Evolutionary conservation across 2,888 invertebrate species (phyloP), one percentile per base, ranked within the genome.

Genomic region (Dolomedes plantarius): DNA sequence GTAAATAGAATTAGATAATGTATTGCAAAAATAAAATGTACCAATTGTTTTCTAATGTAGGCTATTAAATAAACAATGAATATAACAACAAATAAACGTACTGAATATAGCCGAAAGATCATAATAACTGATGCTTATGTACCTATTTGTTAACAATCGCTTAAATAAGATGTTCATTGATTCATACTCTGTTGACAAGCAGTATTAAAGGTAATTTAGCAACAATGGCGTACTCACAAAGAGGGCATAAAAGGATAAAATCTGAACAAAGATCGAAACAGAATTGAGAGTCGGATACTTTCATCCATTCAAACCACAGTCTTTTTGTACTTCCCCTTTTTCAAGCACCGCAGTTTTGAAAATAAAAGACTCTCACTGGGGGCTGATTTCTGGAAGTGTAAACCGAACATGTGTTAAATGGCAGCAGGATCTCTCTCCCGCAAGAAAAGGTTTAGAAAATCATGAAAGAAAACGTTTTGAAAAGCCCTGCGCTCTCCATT

Each of bases 351-450:
- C 56, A 23, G 56, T 23, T 56, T 56, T 56, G 56, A 56, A 56
- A 56, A 56, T 56, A 56, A 56, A 56, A 56, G 56, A 23, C 56
- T 56, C 56, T 19, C 56, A 56, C 56, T 56, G 16, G 56, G 56
- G 56, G 56, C 56, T 56, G 56, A 56, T 56, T 56, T 56, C 56
- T 56, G 23, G 11, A 56, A 56, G 56, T 56, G 56, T 23, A 56
- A 56, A 56, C 56, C 19, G 56, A 23, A 56, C 56, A 56, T 56
- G 56, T 56, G 56, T 23, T 56, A 19, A 56, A 56, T 23, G 3
- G 16, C 41, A 46, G 16, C 16, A 5, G 41, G n/a, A n/a, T 46
- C 41, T 46, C 41, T 56, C 46, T 46, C 46, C 23, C 23, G 56
- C 13, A 16, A 56, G 16, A 16, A 56, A 56, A 56, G 16, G 56